phyloP scores from a whole-genome alignment of 1,140 invertebrate genomes.

The Aplysia californica region DNA sequence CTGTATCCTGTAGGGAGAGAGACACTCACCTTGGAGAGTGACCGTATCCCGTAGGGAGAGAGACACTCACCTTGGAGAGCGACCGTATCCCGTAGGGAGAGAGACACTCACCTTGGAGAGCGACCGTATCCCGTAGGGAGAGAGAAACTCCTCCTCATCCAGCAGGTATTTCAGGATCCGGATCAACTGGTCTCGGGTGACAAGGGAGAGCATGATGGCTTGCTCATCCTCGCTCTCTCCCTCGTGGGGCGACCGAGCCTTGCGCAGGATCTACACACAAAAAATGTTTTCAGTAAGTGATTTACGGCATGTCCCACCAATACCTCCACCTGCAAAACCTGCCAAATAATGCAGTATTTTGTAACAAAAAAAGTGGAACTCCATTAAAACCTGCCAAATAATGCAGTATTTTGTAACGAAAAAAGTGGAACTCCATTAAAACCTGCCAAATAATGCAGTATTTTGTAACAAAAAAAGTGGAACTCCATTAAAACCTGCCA shows the following conservation, averaged over 20 bases:
- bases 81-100: slow-evolving; percentile 67
- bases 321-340: too few species aligned
- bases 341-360: too few species aligned
- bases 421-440: too few species aligned
- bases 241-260: slow-evolving; percentile 54
- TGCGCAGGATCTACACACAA: slow-evolving; percentile 29
- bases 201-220: slow-evolving; percentile 57
- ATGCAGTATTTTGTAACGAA: too few species aligned
- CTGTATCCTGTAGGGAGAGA: slow-evolving; percentile 66
- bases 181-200: slow-evolving; percentile 60
- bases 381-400: too few species aligned
- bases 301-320: too few species aligned
- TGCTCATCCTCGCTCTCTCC: slow-evolving; percentile 30
- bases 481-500: too few species aligned
- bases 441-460: too few species aligned
- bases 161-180: slow-evolving; percentile 62
- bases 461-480: too few species aligned
- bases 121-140: slow-evolving; percentile 67
- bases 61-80: slow-evolving; percentile 69
- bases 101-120: slow-evolving; percentile 69
- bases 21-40: slow-evolving; percentile 69
- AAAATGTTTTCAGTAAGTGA: not conserved
- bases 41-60: slow-evolving; percentile 66
- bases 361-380: too few species aligned
- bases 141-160: slow-evolving; percentile 67